These are phyloP conservation scores for Seladonia tumulorum DNA, from an alignment of 2,888 invertebrate species.

Conservation along the genomic window DNA sequence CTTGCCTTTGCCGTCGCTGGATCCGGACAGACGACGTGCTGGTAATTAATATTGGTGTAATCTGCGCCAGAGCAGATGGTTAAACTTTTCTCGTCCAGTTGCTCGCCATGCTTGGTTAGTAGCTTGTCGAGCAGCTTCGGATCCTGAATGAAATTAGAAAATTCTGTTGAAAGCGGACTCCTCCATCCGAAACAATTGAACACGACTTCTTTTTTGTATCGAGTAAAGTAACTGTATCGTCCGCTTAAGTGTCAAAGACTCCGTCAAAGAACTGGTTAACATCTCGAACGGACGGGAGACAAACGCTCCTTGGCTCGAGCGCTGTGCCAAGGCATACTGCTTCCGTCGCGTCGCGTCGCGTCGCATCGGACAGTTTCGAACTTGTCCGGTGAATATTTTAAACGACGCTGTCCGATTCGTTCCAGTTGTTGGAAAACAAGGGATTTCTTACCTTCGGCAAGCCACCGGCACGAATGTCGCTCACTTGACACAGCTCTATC, in stretches of 20 bases:
- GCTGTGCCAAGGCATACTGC: neutral
- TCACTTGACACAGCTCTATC: slow-evolving; percentile 98
- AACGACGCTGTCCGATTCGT: neutral
- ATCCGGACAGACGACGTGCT: slow-evolving; percentile 98
- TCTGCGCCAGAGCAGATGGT: slow-evolving; percentile 99
- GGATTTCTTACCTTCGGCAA: slow-evolving; percentile 91
- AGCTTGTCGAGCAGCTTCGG: slow-evolving; percentile 91
- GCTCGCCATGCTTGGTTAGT: slow-evolving; percentile 91
- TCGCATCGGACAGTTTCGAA: neutral
- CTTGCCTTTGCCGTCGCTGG: slow-evolving; percentile 96
- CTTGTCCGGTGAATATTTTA: slow-evolving; percentile 17
- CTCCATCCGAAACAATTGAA: neutral
- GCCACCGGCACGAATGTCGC: slow-evolving; percentile 97
- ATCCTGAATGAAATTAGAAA: slow-evolving; percentile 87
- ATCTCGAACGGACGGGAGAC: neutral
- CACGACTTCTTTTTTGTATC: neutral
- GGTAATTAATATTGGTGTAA: slow-evolving; percentile 99
- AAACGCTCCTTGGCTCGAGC: neutral
- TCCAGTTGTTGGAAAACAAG: too few relatives aligned
- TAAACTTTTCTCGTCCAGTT: slow-evolving; percentile 95
- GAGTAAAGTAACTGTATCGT: neutral
- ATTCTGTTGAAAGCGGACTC: neutral
- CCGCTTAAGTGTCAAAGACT: neutral
- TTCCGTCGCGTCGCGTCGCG: neutral
- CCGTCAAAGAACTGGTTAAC: neutral